Evolutionary conservation across 2,888 invertebrate species (phyloP).

Genomic region (Mongoloraphidia duomilia): DNA sequence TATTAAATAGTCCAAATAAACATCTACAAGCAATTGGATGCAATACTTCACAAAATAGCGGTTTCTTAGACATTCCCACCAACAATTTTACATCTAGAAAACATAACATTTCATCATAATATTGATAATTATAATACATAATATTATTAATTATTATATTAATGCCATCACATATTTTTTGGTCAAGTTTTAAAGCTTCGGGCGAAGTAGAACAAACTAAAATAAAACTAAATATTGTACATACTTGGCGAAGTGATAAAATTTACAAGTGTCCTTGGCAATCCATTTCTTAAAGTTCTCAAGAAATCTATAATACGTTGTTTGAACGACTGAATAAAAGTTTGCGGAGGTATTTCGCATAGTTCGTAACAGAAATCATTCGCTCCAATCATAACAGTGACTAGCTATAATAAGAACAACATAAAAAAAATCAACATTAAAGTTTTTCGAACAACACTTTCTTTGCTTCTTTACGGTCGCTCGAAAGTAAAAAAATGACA

Average conservation of each 20-base stretch:
- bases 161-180: too few species aligned
- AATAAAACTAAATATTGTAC: not conserved
- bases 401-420: conserved; percentile 32
- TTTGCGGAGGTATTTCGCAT: conserved; percentile 31
- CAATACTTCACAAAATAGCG: conserved; percentile 28
- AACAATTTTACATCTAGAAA: conserved; percentile 29
- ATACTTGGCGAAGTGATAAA: conserved; percentile 20
- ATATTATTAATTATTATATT: too few species aligned
- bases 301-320: conserved; percentile 33
- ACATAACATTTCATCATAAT: not conserved
- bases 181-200: too few species aligned
- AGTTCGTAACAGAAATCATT: conserved; percentile 47
- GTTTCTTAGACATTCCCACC: conserved; percentile 26
- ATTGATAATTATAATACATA: too few species aligned
- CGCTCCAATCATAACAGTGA: conserved; percentile 41
- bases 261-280: conserved; percentile 44
- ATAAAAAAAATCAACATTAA: too few species aligned
- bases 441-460: too few species aligned
- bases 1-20: conserved; percentile 28
- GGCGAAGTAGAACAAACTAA: too few species aligned
- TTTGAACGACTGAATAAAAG: conserved; percentile 31
- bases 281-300: conserved; percentile 36
- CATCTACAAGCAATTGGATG: conserved; percentile 41
- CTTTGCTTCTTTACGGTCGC: too few species aligned
- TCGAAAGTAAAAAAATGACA: too few species aligned